Evolutionary conservation across 2,888 invertebrate genomes (phyloP), one percentile per base, ranked within the genome.

Genomic region (Acronicta leporina): DNA sequence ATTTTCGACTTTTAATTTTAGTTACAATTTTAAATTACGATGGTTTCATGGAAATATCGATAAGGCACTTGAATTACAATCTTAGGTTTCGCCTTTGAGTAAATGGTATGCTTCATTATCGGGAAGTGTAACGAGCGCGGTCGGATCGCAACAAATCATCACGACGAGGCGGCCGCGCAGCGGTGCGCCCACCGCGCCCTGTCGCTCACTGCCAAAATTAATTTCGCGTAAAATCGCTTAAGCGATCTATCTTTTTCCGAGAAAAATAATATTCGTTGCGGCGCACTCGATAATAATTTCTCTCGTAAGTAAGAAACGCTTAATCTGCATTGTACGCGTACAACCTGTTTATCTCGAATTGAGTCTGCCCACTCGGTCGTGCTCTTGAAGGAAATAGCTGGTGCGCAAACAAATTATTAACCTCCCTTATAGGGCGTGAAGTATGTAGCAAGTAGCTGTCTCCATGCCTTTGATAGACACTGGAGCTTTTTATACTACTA

Each of bases 161-260:
- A 81, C 70, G 68, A 68, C 77, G 77, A 79, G 73, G 74, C 74
- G 74, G 68, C 64, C 75, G 77, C 75, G 79, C 63, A 68, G 69
- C 73, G 72, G 69, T 65, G 65, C 64, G 73, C 72, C 52, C 81
- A 81, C 77, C 83, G 85, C 83, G 82, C 87, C 87, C 85, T 89
- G 91, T 92, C 91, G 90, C 88, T 92, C 88, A 89, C 88, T 89
- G 87, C 89, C 90, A 88, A 91, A 92, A 92, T 92, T 92, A 92
- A 92, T 92, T 92, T 90, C 83, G 88, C 89, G 89, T 91, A 92
- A 92, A 92, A 93, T 92, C 91, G 89, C 87, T 87, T 86, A 87
- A 91, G 84, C 89, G 89, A 93, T 94, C 91, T 91, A 91, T 92
- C 89, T 91, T 88, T 86, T 92, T 90, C 89, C 78, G 81, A 89